A percentile compares a stretch with the other conserved stretches of the same genome.
Evolutionary conservation across 2,113 vertebrate species (phyloP).

Genomic region (Procapra przewalskii): DNA sequence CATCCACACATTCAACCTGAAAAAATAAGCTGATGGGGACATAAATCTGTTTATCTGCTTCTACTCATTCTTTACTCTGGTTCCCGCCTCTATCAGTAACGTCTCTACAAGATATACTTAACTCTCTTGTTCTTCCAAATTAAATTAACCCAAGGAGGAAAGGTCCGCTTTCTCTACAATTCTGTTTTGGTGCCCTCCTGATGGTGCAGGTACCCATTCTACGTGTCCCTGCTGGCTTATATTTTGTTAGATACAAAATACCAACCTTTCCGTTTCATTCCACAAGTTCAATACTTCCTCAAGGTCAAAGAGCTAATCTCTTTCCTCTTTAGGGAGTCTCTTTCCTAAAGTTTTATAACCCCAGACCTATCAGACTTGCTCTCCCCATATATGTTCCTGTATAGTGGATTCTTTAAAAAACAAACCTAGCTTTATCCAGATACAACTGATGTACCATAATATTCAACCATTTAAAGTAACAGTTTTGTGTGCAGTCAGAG

Average conservation of each 20-base stretch:
- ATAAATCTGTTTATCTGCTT: background rate
- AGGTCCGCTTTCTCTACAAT: background rate
- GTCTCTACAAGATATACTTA: background rate
- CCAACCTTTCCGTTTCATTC: background rate
- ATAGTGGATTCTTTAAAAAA: background rate
- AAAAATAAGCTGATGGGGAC: background rate
- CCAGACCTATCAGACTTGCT: background rate
- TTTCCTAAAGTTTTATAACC: background rate
- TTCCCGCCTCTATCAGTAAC: background rate
- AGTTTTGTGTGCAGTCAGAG: background rate
- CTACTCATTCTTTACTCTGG: background rate
- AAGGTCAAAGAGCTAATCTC: background rate
- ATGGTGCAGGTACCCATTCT: rapidly evolving
- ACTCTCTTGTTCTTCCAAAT: background rate
- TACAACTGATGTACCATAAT: background rate
- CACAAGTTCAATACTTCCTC: background rate
- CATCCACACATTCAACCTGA: background rate
- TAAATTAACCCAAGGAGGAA: background rate
- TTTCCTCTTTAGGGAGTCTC: background rate
- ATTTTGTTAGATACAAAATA: background rate
- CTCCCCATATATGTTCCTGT: background rate
- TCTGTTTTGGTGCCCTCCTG: background rate
- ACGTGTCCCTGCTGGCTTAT: background rate
- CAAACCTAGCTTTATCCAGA: background rate
- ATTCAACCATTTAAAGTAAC: background rate